Conservation (phyloP, 2,797 vertebrate genomes). For the Dermochelys coriacea region DNA sequence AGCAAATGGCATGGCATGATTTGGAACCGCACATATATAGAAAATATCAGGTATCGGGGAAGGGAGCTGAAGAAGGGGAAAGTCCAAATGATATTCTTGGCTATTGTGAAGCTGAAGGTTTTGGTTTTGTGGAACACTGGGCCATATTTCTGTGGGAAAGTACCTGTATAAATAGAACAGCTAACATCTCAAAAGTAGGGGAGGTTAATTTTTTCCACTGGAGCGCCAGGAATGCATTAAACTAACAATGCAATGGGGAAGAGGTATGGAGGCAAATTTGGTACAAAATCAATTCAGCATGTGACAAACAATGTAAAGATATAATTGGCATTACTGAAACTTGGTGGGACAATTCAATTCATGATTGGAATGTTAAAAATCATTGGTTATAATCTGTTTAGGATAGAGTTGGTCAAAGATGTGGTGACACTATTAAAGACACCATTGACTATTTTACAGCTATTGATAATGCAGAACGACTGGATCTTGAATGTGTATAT, state of each 20-base stretch:
- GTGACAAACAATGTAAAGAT: neutral
- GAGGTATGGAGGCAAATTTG: neutral
- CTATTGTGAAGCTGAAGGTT: too few species aligned
- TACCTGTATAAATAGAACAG: too few species aligned
- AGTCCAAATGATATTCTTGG: too few species aligned
- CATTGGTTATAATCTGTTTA: neutral
- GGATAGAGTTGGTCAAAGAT: neutral
- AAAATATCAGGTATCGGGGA: too few species aligned
- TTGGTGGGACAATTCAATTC: neutral
- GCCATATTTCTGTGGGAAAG: too few species aligned
- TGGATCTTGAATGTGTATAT: neutral
- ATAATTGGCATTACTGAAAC: neutral
- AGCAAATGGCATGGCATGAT: too few species aligned
- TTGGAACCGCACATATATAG: too few species aligned
- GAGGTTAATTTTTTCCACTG: neutral
- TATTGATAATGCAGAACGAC: neutral
- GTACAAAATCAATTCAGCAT: neutral
- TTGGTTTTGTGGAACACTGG: too few species aligned
- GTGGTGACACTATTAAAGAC: too few species aligned
- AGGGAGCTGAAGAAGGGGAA: too few species aligned
- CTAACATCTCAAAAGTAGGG: too few species aligned
- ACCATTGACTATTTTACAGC: too few species aligned
- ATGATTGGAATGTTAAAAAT: neutral
- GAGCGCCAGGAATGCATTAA: neutral
- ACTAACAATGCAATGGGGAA: neutral